Conservation (phyloP, 2,888 invertebrate genomes). For the Patella pellucida region DNA sequence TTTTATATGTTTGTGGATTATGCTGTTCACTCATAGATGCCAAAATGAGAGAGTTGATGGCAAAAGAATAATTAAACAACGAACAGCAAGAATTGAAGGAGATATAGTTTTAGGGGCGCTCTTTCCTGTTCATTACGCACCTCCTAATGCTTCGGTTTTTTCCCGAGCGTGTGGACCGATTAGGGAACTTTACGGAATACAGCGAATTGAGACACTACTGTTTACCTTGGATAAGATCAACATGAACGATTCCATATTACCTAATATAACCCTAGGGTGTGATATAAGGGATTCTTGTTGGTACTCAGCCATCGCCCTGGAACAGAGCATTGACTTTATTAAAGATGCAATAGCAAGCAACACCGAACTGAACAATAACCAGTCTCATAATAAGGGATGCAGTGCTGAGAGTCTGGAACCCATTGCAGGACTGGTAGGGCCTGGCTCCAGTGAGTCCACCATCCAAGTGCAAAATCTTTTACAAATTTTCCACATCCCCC, state of each 20-base stretch:
- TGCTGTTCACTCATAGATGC: too few relatives aligned
- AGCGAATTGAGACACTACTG: slow-evolving; percentile 77
- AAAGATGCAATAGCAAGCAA: slow-evolving; percentile 75
- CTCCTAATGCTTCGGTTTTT: slow-evolving; percentile 63
- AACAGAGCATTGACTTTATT: slow-evolving; percentile 83
- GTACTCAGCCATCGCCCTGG: slow-evolving; percentile 84
- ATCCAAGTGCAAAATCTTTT: slow-evolving; percentile 81
- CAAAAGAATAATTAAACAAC: slow-evolving; percentile 27
- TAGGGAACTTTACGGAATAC: slow-evolving; percentile 83
- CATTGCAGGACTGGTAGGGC: slow-evolving; percentile 81
- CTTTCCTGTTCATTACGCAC: slow-evolving; percentile 75
- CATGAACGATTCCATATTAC: slow-evolving; percentile 73
- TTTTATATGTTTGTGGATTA: too few relatives aligned
- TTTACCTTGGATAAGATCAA: slow-evolving; percentile 74
- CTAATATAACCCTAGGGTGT: slow-evolving; percentile 77
- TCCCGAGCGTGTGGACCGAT: slow-evolving; percentile 76
- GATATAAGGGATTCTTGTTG: slow-evolving; percentile 86
- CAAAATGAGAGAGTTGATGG: too few relatives aligned
- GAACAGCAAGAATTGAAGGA: slow-evolving; percentile 71
- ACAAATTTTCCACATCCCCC: slow-evolving; percentile 78
- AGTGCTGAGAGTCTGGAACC: slow-evolving; percentile 44
- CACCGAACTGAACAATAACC: slow-evolving; percentile 33
- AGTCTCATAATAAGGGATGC: slow-evolving; percentile 27
- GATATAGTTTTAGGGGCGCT: slow-evolving; percentile 77
- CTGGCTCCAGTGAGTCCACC: slow-evolving; percentile 82